These are phyloP conservation scores for Pedionomus torquatus DNA, from an alignment of 2,113 vertebrate genomes.

Conservation along the genomic window DNA sequence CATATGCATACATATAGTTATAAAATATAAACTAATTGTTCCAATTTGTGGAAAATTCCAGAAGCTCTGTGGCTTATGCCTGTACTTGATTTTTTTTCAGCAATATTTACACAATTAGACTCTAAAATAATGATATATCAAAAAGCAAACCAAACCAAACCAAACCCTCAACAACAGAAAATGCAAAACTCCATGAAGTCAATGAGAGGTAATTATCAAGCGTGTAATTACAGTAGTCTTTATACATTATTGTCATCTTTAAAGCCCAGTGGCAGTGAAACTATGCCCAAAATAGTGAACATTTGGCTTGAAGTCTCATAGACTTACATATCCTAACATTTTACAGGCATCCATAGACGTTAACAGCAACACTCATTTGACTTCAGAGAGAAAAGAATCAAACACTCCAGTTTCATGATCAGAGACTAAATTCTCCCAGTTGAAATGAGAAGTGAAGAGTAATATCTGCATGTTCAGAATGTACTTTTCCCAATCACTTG, in stretches of 20 bases:
- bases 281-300: background rate
- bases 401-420: background rate
- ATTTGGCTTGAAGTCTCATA: background rate
- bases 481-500: background rate
- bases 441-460: background rate
- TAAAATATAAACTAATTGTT: background rate
- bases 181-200: background rate
- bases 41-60: background rate
- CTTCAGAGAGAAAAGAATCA: background rate
- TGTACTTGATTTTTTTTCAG: background rate
- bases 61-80: background rate
- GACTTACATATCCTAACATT: background rate
- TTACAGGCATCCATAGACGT: background rate
- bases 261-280: background rate
- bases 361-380: background rate
- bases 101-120: background rate
- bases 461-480: conserved; percentile 11
- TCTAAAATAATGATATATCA: background rate
- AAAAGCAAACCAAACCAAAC: background rate
- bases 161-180: background rate
- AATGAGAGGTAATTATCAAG: background rate
- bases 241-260: background rate
- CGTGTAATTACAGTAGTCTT: background rate
- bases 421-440: background rate
- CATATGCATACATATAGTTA: background rate